Base-by-base conservation (phyloP, 2,797 vertebrate genomes). In the Rhinogobio ventralis region DNA sequence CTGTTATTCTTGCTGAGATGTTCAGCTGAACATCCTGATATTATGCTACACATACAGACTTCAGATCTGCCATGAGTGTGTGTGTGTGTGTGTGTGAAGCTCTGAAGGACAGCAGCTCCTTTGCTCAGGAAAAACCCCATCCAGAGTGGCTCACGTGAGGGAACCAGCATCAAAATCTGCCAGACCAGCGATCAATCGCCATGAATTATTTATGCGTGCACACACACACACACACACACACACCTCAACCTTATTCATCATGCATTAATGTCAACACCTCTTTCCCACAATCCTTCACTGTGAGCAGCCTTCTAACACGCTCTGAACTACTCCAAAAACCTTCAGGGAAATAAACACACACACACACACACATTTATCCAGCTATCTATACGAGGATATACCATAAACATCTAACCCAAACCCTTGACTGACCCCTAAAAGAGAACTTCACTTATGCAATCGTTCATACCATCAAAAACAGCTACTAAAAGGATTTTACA, bases 181-280 rank as follows among this genome's bases (percentile, higher is more conserved):
- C 89, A 85, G 81, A 82, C 76, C 28, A 72, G 83, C 83, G 64
- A 92, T 92, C 92, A 87, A 92, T 91, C 75, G 67, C 85, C 86
- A 85, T 93, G 60, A 91, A 94, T 93, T 92, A 93, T 93, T 93
- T 71, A 93, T 19, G 74, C 3, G 1, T 2, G 0, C 86, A 64
- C 86, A 73, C 81, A 74, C 74, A 64, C 79, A 73, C 64, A 76
- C 28, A 84, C 69, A 62, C 53, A 73, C 57, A 57, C 78, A 74
- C 71, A 67, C 71, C 60, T 42, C 80, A 28, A 28, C 81, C 83
- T 62, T 72, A 71, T 74, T 84, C 84, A 79, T 84, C 74, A 71
- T 77, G 62, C 71, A 62, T 68, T 53, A 42, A 55, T 64, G 53
- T 46, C 55, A 83, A 79, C 71, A 72, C 57, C 51, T 53, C 51